Conservation (phyloP, 2,797 vertebrate species). For the Xenops minutus region DNA sequence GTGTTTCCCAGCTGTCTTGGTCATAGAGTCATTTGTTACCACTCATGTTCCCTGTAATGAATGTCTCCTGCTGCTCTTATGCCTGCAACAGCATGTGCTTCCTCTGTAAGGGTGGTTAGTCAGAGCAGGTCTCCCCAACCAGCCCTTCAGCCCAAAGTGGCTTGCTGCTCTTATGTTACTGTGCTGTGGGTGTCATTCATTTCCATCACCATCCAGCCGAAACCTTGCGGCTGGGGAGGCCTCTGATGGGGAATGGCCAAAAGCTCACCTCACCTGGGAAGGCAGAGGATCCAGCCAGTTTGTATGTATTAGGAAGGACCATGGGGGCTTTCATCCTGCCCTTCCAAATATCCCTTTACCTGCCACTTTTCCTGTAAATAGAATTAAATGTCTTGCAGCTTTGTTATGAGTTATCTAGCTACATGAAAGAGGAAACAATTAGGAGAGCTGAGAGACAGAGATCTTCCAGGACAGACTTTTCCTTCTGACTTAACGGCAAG, state of each 20-base stretch:
- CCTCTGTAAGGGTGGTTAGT: fast-evolving
- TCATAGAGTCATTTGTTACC: background rate
- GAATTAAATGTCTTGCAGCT: background rate
- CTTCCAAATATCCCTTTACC: background rate
- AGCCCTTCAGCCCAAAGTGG: background rate
- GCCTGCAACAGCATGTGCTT: background rate
- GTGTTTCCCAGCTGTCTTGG: background rate
- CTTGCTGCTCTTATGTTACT: background rate
- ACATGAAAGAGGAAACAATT: background rate
- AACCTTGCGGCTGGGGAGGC: background rate
- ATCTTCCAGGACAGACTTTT: background rate
- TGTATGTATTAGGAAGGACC: background rate
- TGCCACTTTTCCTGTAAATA: background rate
- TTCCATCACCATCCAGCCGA: background rate
- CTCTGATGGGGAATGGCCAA: background rate
- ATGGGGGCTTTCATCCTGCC: background rate
- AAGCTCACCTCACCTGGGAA: background rate
- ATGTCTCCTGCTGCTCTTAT: background rate
- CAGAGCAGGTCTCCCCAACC: background rate
- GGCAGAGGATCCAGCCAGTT: background rate
- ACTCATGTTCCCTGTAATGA: background rate
- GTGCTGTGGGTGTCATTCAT: background rate
- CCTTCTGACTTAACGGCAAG: background rate
- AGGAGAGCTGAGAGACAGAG: background rate
- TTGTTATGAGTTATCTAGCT: background rate